phyloP scores from a whole-genome alignment of 2,113 vertebrate genomes.

The Gallinago media region DNA sequence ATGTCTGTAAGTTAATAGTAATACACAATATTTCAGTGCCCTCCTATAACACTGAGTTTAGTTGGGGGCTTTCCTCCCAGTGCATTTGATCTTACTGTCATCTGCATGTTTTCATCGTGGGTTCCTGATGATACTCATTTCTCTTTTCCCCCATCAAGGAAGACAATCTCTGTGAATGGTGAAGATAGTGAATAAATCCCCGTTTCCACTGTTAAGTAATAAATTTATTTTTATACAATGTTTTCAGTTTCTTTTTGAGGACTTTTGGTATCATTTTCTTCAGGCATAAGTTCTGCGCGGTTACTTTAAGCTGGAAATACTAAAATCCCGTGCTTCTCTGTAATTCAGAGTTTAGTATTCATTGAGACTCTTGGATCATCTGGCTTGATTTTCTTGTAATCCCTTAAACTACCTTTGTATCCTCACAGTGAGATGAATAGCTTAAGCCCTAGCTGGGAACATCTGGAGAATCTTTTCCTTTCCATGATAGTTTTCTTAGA shows the following conservation, averaged over 20 bases:
- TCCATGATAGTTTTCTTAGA: accelerated
- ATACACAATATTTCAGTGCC: background rate
- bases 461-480: background rate
- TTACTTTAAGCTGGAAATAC: background rate
- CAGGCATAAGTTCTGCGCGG: background rate
- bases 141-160: background rate
- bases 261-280: background rate
- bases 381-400: background rate
- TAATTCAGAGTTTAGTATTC: background rate
- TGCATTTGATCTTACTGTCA: background rate
- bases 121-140: background rate
- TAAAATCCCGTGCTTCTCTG: background rate
- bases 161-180: background rate
- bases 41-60: background rate
- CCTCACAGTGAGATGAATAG: background rate
- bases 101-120: background rate
- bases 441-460: background rate
- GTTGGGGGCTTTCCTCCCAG: background rate
- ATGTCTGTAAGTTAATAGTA: background rate
- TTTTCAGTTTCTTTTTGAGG: background rate
- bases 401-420: background rate
- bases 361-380: background rate
- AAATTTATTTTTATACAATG: slow-evolving; percentile 55
- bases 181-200: background rate
- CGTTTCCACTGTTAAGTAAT: background rate